Evolutionary conservation across 2,888 invertebrate species (phyloP), one percentile per base, ranked within the genome.

Genomic region (Hesperia comma): DNA sequence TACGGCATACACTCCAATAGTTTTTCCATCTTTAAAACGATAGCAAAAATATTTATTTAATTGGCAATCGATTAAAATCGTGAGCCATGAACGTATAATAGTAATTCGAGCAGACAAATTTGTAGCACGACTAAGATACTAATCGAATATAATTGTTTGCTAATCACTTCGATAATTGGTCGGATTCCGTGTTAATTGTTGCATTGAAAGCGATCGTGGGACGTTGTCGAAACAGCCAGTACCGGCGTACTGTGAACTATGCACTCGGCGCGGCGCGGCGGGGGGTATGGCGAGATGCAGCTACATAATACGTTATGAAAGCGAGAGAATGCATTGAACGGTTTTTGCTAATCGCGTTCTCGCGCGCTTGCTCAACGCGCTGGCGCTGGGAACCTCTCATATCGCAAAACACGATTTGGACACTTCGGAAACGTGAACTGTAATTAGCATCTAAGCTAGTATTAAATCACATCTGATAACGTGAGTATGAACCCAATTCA

Each of bases 241-340:
- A 43, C 8, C 0, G 37, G 37, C 2, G 10, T 3, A 14, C 21
- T 1, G 21, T 51, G 51, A 51, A 46, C 46, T 63, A 56, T 46
- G 46, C 51, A 51, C 33, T 12, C 37, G 41, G 55, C 33, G 46
- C 33, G 37, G 21, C 46, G 7, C 46, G 15, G 26, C 17, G 8
- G 19, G 19, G 21, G 43, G 10, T 12, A 8, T 1, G 3, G 37
- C 37, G 37, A 10, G 56, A 33, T 32, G 63, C 55, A 19, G 40
- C 32, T 32, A 54, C 53, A 63, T 62, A 70, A 63, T 61, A 61
- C 55, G 68, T 69, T 66, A 73, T 61, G 73, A 73, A 71, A 73
- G 73, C 68, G 62, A 26, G 41, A 40, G 43, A 49, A 54, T 55
- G 68, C 62, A 70, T 68, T 68, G 66, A 73, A 56, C 64, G 63